Evolutionary conservation across 1,140 invertebrate species (phyloP).

Genomic region (Ceratosolen solmsi): DNA sequence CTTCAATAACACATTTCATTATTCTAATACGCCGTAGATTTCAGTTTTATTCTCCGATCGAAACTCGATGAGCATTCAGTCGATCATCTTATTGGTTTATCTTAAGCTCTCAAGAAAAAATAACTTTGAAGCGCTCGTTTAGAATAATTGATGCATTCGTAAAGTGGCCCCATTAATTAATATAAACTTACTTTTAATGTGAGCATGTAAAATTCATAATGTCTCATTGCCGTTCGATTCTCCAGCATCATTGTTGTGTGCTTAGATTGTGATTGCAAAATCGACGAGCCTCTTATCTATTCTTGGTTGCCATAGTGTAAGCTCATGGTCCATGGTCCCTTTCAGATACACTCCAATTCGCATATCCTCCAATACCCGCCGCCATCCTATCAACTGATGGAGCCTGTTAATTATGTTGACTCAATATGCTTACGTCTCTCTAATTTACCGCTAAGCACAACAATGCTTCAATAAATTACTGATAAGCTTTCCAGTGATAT

Average conservation of each 20-base stretch:
- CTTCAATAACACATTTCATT: not conserved
- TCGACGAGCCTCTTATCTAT: not conserved
- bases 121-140: too few relatives aligned
- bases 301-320: not conserved
- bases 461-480: slow-evolving; percentile 7
- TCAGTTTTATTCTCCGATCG: not conserved
- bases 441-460: not conserved
- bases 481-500: not conserved
- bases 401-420: not conserved
- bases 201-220: too few relatives aligned
- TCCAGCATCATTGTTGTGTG: not conserved
- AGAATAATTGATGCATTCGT: too few relatives aligned
- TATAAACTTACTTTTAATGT: too few relatives aligned
- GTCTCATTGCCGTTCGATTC: not conserved
- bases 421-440: slow-evolving; percentile 1
- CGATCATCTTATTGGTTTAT: not conserved
- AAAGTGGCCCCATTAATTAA: too few relatives aligned
- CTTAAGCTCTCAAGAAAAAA: too few relatives aligned
- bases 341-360: not conserved
- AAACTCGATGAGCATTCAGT: not conserved
- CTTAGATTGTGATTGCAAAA: not conserved
- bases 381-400: not conserved
- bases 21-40: not conserved
- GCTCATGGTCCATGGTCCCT: not conserved
- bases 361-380: too few relatives aligned